phyloP scores from a whole-genome alignment of 2,888 invertebrate species.

The Calameuta pallipes region DNA sequence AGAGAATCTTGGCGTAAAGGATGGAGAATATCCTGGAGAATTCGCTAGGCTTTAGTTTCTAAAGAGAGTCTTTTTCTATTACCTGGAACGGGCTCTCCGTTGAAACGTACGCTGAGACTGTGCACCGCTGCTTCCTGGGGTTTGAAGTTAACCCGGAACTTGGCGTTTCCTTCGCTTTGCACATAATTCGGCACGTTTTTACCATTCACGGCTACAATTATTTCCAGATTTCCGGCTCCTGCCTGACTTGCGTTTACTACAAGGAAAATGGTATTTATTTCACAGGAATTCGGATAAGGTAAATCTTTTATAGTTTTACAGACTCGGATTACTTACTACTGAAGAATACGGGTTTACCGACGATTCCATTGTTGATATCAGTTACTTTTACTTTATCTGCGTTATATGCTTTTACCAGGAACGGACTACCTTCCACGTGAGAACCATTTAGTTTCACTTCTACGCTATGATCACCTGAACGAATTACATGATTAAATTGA shows the following conservation, averaged over 20 bases:
- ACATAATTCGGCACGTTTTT: conserved; percentile 98
- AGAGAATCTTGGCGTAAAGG: not conserved
- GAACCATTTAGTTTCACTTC: conserved; percentile 80
- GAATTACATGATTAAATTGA: conserved; percentile 6
- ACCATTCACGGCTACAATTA: conserved; percentile 95
- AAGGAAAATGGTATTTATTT: not conserved
- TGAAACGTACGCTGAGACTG: conserved; percentile 87
- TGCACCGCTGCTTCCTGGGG: conserved; percentile 94
- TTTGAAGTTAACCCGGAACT: conserved; percentile 94
- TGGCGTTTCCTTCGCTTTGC: conserved; percentile 95
- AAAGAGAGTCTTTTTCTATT: conserved; percentile 18
- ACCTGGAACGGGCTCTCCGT: conserved; percentile 76
- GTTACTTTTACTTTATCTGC: conserved; percentile 94
- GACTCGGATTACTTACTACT: conserved; percentile 75
- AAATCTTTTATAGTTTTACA: not conserved
- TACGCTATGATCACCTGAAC: conserved; percentile 84
- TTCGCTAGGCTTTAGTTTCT: not conserved
- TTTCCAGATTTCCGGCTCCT: conserved; percentile 96
- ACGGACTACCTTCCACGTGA: conserved; percentile 94
- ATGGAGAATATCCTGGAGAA: not conserved
- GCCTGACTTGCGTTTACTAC: conserved; percentile 93
- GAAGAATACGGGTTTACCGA: conserved; percentile 94
- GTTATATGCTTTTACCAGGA: conserved; percentile 95
- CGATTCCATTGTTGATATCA: conserved; percentile 89
- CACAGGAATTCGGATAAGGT: conserved; percentile 78